Evolutionary conservation across 2,888 invertebrate genomes (phyloP), one percentile per base, ranked within the genome.

Genomic region (Frankliniella intonsa): DNA sequence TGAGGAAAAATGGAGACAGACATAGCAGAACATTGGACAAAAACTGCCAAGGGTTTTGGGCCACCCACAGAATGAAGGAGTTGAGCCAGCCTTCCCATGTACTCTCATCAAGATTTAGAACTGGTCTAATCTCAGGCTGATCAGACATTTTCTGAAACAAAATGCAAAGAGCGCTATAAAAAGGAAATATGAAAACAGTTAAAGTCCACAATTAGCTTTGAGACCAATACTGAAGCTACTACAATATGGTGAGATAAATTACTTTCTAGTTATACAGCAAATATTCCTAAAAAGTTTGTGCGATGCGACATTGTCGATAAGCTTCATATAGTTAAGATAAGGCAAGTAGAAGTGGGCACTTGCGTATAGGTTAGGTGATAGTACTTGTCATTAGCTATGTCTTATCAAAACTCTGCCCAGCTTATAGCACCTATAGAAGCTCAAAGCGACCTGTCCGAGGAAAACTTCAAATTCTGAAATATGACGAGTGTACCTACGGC

Each of bases 1-100:
- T 87, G 80, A 89, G 86, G 84, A 90, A 89, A 82, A 90, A 87
- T 25, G 90, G 90, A 14, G 90, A 89, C 62, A 90, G 86, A 82
- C 87, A 87, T 65, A 90, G 85, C 22, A 90, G 86, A 17, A 90
- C 88, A 85, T 89, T 89, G 84, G 89, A 89, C 69, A 90, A 86
- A 85, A 90, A 90, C 83, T 88, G 87, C 87, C 86, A 85, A 9
- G 88, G 87, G 80, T 87, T 87, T 83, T 86, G 85, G 22, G 86
- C 87, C 69, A 86, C 86, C 85, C 86, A 87, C 62, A 85, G 81
- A n/a, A 87, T 82, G 49, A 86, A 83, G n/a, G 84, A 83, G 83
- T 86, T 86, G n/a, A 86, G 76, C 87, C 86, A 87, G 80, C 85
- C 85, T 83, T 85, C 85, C 85, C 85, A 76, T 2, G 69, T 76